Evolutionary conservation across 2,888 invertebrate species (phyloP).

Genomic region (Flabesymbios commensalis): DNA sequence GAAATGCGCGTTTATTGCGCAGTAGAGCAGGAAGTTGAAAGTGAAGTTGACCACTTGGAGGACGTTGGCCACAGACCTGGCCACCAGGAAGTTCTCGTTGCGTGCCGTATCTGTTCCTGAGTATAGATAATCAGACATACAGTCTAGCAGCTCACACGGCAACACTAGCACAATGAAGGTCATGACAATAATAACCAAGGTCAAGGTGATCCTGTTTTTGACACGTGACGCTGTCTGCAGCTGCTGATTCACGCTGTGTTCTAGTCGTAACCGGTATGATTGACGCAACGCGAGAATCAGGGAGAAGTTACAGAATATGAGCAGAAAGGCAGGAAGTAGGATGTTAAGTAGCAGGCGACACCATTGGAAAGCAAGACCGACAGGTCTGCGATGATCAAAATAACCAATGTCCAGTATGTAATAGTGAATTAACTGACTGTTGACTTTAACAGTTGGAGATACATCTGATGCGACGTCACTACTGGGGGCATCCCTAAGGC

Average conservation of each 20-base stretch:
- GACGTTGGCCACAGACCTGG: conserved; percentile 17
- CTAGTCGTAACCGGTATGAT: conserved; percentile 15
- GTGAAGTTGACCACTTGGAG: conserved; percentile 34
- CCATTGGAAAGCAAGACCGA: conserved; percentile 7
- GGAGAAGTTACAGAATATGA: conserved; percentile 51
- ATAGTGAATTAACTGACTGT: too few relatives aligned
- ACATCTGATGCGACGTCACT: too few relatives aligned
- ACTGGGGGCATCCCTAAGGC: background rate
- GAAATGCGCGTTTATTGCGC: conserved; percentile 28
- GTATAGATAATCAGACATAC: conserved; percentile 29
- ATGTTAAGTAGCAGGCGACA: conserved; percentile 48
- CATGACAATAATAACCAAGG: conserved; percentile 50
- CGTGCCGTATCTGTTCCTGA: conserved; percentile 1
- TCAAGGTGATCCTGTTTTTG: conserved; percentile 44
- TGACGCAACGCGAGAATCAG: conserved; percentile 38
- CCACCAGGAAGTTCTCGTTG: conserved; percentile 18
- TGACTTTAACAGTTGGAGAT: too few relatives aligned
- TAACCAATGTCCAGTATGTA: conserved; percentile 16
- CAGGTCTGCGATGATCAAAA: background rate
- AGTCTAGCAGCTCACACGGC: conserved; percentile 53
- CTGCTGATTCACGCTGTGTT: background rate
- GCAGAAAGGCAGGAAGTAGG: conserved; percentile 49
- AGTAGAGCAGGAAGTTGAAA: conserved; percentile 39
- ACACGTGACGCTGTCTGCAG: background rate
- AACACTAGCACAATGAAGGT: conserved; percentile 53